Base-by-base conservation (phyloP, 1,140 invertebrate genomes). In the Drosophila tristis region DNA sequence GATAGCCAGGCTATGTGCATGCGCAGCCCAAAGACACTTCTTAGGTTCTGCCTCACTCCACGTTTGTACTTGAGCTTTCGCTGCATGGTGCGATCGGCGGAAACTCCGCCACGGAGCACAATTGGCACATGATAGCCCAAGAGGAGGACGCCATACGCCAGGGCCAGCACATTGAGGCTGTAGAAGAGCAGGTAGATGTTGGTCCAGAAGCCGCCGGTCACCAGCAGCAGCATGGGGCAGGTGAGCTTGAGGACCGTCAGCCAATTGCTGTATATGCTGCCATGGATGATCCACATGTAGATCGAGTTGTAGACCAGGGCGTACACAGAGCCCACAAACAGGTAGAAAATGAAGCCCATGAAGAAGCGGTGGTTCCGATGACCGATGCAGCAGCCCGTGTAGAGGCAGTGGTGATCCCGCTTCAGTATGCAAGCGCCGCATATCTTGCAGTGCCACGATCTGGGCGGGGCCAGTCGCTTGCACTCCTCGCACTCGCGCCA, bases 361-460 rank as follows among this genome's bases (percentile, higher is more conserved):
- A 98, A 99, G 91, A 97, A 98, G 87, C 98, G 93, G 77, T 97
- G 95, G 93, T 99, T 99, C 54, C 94, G 94, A 90, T 98, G 96
- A 0, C 98, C 98, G 9, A 99, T 93, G 92, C 98, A 99, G 89
- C 95, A 96, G 5, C 95, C 96, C 13, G 96, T 95, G 91, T 99
- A 99, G 29, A 96, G 95, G 91, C 98, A 99, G 90, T 99, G 98
- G 92, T 99, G 98, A 91, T 99, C 98, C 70, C 98, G 94, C 91
- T 97, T 98, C 25, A 98, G 90, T 47, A 99, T 95, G 87, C 98
- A 99, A 16, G 93, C 91, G 68, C 93, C 91, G 80, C 98, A 99
- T 39, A 92, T 94, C 51, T 94, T 92, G 86, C 98, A 99, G 91
- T 99, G 98, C 95, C 97, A 98, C 0, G 97, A 95, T 68, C 97